Evolutionary conservation across 2,888 invertebrate genomes (phyloP).

Genomic region (Brenthis ino): DNA sequence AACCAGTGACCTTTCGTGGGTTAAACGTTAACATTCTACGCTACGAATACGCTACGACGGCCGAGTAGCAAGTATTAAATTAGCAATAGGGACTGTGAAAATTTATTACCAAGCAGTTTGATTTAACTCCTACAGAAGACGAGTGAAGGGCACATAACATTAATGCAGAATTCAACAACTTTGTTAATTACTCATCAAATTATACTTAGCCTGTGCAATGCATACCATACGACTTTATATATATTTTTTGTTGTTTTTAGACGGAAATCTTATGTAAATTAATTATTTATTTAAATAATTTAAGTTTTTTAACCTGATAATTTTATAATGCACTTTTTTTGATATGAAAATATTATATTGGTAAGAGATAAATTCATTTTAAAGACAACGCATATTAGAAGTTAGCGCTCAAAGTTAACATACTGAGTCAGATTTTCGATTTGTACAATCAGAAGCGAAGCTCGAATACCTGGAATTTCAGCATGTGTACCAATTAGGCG

Average conservation of each 20-base stretch:
- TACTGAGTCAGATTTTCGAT: slow-evolving; percentile 10
- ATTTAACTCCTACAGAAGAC: slow-evolving; percentile 23
- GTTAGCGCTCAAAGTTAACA: not conserved
- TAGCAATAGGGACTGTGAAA: not conserved
- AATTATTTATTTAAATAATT: too few relatives aligned
- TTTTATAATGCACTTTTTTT: too few relatives aligned
- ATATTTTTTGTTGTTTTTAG: not conserved
- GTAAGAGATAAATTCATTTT: too few relatives aligned
- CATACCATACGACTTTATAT: slow-evolving; percentile 15
- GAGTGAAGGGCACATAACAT: slow-evolving; percentile 46
- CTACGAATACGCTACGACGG: not conserved
- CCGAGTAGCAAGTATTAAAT: not conserved
- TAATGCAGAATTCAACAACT: slow-evolving; percentile 55
- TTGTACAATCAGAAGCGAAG: slow-evolving; percentile 5
- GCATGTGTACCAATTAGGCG: slow-evolving; percentile 6
- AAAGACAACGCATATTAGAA: not conserved
- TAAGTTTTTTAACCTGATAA: too few relatives aligned
- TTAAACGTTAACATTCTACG: too few relatives aligned
- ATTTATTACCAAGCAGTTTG: slow-evolving; percentile 12
- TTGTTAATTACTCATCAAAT: slow-evolving; percentile 58
- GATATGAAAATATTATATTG: too few relatives aligned
- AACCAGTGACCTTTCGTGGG: too few relatives aligned
- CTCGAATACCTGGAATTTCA: slow-evolving; percentile 7
- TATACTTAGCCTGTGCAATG: slow-evolving; percentile 19
- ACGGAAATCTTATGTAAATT: not conserved